These are phyloP conservation scores for Dasypolia templi DNA, from an alignment of 2,888 invertebrate genomes.

Conservation along the genomic window DNA sequence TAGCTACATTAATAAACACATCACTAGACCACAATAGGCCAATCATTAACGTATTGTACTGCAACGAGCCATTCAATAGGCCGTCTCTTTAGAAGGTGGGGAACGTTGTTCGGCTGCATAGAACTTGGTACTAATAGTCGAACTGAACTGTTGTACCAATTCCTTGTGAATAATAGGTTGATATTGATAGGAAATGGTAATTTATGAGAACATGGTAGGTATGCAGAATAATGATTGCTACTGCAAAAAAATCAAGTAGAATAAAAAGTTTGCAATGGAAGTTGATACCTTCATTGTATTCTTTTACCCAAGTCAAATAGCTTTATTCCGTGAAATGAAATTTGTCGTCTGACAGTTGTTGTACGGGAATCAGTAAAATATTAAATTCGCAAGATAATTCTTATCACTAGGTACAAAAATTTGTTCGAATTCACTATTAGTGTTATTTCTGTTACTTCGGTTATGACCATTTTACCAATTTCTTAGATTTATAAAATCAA, in stretches of 20 bases:
- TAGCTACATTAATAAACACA: constrained; percentile 57
- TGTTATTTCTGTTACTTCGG: neutral
- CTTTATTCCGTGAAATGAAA: too few relatives aligned
- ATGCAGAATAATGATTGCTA: neutral
- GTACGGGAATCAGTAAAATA: too few relatives aligned
- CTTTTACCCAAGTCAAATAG: too few relatives aligned
- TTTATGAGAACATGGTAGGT: neutral
- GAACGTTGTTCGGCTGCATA: constrained; percentile 36
- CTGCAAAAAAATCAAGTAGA: neutral
- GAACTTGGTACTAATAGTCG: neutral
- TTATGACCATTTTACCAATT: neutral
- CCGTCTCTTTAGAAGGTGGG: constrained; percentile 28
- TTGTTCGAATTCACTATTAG: too few relatives aligned
- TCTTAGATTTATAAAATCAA: too few relatives aligned
- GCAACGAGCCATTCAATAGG: constrained; percentile 34
- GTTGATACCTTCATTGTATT: too few relatives aligned
- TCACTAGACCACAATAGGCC: constrained; percentile 51
- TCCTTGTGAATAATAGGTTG: constrained; percentile 11
- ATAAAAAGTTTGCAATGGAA: too few relatives aligned
- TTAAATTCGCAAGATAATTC: too few relatives aligned
- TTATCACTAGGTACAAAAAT: too few relatives aligned
- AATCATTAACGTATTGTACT: constrained; percentile 61
- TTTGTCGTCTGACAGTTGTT: too few relatives aligned
- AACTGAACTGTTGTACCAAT: constrained; percentile 17
- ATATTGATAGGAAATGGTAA: neutral